phyloP scores from a whole-genome alignment of 2,888 invertebrate species.

The Sympetrum striolatum region DNA sequence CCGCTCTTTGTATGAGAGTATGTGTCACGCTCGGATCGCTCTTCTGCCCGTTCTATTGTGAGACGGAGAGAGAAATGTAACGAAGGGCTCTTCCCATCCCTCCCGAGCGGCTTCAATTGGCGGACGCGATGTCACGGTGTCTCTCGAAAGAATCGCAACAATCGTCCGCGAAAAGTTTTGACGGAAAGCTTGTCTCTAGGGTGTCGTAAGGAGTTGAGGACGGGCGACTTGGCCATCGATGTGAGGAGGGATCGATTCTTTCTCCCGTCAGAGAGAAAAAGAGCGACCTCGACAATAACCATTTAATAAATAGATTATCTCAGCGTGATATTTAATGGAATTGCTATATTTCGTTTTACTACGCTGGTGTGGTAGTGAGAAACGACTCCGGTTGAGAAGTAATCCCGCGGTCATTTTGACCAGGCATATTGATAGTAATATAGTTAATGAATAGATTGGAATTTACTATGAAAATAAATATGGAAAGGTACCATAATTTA shows the following conservation, averaged over 20 bases:
- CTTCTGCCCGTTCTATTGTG: background rate
- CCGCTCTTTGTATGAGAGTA: background rate
- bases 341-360: too few relatives aligned
- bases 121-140: background rate
- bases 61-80: background rate
- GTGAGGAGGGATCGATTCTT: background rate
- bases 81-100: background rate
- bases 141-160: background rate
- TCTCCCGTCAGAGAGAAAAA: too few relatives aligned
- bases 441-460: too few relatives aligned
- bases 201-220: background rate
- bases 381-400: too few relatives aligned
- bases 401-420: too few relatives aligned
- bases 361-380: too few relatives aligned
- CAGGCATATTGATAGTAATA: too few relatives aligned
- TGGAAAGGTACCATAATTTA: too few relatives aligned
- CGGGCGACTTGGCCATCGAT: background rate
- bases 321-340: too few relatives aligned
- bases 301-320: too few relatives aligned
- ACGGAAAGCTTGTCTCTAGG: background rate
- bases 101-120: background rate
- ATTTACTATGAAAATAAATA: too few relatives aligned
- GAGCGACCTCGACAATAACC: too few relatives aligned
- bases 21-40: conserved; percentile 36
- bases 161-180: background rate